Evolutionary conservation across 2,113 vertebrate species (phyloP), one percentile per base, ranked within the genome.

Genomic region (Cyrtonyx montezumae): DNA sequence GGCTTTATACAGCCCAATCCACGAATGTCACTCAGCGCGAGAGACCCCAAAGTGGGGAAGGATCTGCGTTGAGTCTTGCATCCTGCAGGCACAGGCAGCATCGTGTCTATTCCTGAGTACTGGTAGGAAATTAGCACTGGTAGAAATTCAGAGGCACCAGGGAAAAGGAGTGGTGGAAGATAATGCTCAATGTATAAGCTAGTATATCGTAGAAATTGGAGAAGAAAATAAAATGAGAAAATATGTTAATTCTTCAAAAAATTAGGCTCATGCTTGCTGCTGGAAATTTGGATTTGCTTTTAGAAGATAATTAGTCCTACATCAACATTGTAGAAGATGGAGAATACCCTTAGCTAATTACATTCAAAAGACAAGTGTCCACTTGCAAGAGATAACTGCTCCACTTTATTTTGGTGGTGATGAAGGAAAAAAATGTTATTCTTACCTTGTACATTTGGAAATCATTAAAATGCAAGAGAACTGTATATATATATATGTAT

Each of bases 21-120:
- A 14, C 22, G 56, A 13, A 45, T 32, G 17, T 14, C 40, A 28
- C 8, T 18, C 36, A 36, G 18, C 16, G 42, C 34, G 14, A 26
- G 8, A 53, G 12, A 9, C 7, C 37, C 53, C 0, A 0, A 26
- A 7, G 11, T 2, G 1, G 68, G 37, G 3, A 22, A 19, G 42
- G 11, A 18, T 74, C 21, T 4, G 30, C 13, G 37, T 4, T 0
- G 2, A 0, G 2, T 16, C 22, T 1, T 45, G 13, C 4, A 6
- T 61, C 28, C 10, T 43, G 19, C 26, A 56, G 62, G 18, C 10
- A 12, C 25, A 34, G 48, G 19, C 23, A 61, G 40, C 23, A 9
- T 6, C 1, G 1, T 66, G 16, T 9, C 32, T 30, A 32, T 42
- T 18, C 22, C 14, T 23, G 17, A 30, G 16, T 5, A 6, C 12